Evolutionary conservation across 1,140 invertebrate genomes (phyloP), one percentile per base, ranked within the genome.

Genomic region (Ips nitidus): DNA sequence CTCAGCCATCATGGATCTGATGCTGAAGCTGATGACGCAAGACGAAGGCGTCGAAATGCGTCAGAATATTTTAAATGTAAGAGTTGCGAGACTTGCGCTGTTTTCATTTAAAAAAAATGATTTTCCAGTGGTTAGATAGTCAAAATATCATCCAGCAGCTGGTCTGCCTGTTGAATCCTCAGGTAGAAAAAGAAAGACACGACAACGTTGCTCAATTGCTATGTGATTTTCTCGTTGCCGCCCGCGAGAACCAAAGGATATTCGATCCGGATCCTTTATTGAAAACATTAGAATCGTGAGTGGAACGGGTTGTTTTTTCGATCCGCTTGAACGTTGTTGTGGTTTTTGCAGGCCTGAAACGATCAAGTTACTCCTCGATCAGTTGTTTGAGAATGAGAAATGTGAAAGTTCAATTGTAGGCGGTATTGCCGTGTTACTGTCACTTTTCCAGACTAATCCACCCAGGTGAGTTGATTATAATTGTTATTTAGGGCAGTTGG

Each of bases 1-100:
- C 42, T 98, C 95, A 22, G 94, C 96, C 72, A 94, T 98, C 75
- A 96, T 96, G 88, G 95, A 98, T 86, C 87, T 97, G 67, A 87
- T 97, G 72, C 87, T 95, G 71, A 91, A 94, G 81, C 87, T 95
- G 70, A 87, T 97, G 77, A 94, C 93, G 53, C 89, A 92, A 80
- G 88, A 97, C 52, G 92, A 94, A 79, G 90, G 88, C 66, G 83
- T 83, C 70, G 90, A 93, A 76, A 87, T 90, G 81, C 87, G 90
- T 76, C 86, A 89, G 80, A 91, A 91, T 82, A 87, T 95, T 77
- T 87, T 95, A 79, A 89, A 91, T 82, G 94, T 97, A 84, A 85
- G 83, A 55, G 41, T 41, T 59, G 47, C 47, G 22, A 22, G 22
- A 22, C 22, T 22, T 47, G n/a, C 1, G n/a, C 45, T 47, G n/a